Conservation (phyloP, 1,140 invertebrate species). For the Brachionus angularis region DNA sequence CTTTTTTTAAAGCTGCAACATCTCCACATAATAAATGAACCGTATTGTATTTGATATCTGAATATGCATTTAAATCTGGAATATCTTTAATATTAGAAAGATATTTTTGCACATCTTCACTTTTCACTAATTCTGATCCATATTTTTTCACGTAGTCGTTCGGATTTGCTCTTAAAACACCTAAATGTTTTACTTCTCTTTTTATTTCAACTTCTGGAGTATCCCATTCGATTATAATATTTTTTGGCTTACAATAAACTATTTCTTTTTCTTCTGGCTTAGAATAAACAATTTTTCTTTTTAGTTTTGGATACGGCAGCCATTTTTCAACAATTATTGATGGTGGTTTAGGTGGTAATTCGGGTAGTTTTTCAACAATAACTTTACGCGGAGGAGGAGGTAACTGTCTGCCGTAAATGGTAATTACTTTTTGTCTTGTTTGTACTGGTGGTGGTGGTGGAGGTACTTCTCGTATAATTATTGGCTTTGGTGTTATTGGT, state of each 20-base stretch:
- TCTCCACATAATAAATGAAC: neutral
- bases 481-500: conserved; percentile 13
- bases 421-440: neutral
- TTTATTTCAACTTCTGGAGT: conserved; percentile 15
- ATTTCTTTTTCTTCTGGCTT: neutral
- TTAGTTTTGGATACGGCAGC: conserved; percentile 4
- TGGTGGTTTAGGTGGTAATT: conserved; percentile 26
- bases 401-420: conserved; percentile 17
- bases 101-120: too few species aligned
- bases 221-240: conserved; percentile 42
- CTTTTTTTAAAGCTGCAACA: neutral
- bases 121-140: neutral
- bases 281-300: conserved; percentile 21
- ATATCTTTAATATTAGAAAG: too few species aligned
- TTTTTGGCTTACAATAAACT: conserved; percentile 1
- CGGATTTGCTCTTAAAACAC: conserved; percentile 32
- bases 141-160: conserved; percentile 18
- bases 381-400: conserved; percentile 41
- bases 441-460: neutral
- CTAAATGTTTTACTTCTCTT: conserved; percentile 10
- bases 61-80: neutral
- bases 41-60: neutral
- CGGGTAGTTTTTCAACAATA: conserved; percentile 23
- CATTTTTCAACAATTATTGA: conserved; percentile 39
- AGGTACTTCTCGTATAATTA: conserved; percentile 27